These are phyloP conservation scores for Atlantisia rogersi DNA, from an alignment of 2,113 vertebrate species.

Conservation along the genomic window DNA sequence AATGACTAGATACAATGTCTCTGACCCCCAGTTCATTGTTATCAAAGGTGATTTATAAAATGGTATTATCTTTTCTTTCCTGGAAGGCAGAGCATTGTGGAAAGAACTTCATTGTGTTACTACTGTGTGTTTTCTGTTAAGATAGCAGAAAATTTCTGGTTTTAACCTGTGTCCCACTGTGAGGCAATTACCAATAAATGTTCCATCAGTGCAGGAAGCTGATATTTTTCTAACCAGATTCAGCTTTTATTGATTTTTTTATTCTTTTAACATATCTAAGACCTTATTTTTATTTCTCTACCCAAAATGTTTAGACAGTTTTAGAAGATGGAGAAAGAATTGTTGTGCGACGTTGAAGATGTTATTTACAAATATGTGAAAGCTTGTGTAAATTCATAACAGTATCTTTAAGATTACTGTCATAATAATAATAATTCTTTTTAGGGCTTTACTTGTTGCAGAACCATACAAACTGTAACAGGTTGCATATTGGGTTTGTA, in stretches of 20 bases:
- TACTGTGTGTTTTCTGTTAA: conserved; percentile 2
- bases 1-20: not conserved
- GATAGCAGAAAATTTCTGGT: not conserved
- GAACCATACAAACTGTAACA: not conserved
- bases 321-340: not conserved
- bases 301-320: not conserved
- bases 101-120: not conserved
- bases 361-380: not conserved
- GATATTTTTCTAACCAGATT: conserved; percentile 6
- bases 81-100: not conserved
- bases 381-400: not conserved
- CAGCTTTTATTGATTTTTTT: conserved; percentile 7
- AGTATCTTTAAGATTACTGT: not conserved
- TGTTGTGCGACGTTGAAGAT: not conserved
- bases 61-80: not conserved
- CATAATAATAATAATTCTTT: not conserved
- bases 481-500: not conserved
- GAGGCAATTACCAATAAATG: not conserved
- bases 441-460: not conserved
- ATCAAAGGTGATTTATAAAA: not conserved
- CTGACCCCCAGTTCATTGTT: not conserved
- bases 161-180: not conserved
- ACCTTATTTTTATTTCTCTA: not conserved
- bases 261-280: not conserved
- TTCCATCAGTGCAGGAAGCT: not conserved